Percentiles rank a stretch among this genome's conserved stretches.
Evolutionary conservation across 30 jellyfish, hydroid and myxozoan species (phyloP).

Genomic region (Turritopsis dohrnii): DNA sequence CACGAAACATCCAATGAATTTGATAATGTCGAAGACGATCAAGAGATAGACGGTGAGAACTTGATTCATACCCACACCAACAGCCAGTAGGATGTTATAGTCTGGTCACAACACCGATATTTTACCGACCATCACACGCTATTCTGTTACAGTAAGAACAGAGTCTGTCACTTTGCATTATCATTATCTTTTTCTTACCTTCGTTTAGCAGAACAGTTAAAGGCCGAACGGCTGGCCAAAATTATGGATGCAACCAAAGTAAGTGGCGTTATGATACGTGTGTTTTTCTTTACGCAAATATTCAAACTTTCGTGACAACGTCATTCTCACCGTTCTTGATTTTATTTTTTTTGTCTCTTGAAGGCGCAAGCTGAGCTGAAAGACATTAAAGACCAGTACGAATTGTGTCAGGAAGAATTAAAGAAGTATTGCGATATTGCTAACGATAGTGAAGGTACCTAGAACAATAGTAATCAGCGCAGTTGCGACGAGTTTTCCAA

Average conservation of each 20-base stretch:
- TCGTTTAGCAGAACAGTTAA: slow-evolving; percentile 41
- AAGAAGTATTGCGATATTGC: background rate
- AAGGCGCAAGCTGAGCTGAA: slow-evolving; percentile 34
- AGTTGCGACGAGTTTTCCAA: background rate
- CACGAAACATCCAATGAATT: slow-evolving; percentile 22
- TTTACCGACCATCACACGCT: too few relatives aligned
- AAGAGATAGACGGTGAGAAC: slow-evolving; percentile 18
- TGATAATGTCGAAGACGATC: slow-evolving; percentile 25
- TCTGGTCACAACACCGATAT: background rate
- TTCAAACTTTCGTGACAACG: too few relatives aligned
- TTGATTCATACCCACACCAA: background rate
- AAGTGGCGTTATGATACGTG: background rate
- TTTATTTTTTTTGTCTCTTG: background rate
- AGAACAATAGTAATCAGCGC: background rate
- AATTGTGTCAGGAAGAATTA: slow-evolving; percentile 1
- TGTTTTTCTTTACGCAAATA: too few relatives aligned
- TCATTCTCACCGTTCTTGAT: background rate
- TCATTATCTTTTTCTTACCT: background rate
- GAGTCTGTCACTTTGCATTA: background rate
- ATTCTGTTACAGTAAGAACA: background rate
- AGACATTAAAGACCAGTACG: slow-evolving; percentile 3
- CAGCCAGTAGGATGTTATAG: background rate
- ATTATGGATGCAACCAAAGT: slow-evolving; percentile 48
- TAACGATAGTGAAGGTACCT: slow-evolving; percentile 18
- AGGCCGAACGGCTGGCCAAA: slow-evolving; percentile 34